Percentiles rank a stretch among this genome's conserved stretches.
These are phyloP conservation scores for Pachymerium ferrugineum DNA, from an alignment of 2,888 invertebrate genomes.

Conservation along the genomic window DNA sequence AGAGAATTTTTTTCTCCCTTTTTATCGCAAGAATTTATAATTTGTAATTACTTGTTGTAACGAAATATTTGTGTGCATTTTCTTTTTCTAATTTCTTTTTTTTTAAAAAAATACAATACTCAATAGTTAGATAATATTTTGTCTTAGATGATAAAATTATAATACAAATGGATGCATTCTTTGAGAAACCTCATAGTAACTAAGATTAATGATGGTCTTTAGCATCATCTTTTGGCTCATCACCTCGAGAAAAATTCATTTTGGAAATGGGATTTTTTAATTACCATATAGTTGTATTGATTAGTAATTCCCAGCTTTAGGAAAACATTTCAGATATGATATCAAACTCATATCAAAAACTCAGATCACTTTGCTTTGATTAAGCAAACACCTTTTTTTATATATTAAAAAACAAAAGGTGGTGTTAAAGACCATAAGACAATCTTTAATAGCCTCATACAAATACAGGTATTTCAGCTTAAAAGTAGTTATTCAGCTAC, in stretches of 20 bases:
- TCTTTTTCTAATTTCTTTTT: conserved; percentile 1
- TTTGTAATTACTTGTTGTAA: conserved; percentile 21
- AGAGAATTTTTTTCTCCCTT: not conserved
- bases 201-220: conserved; percentile 20
- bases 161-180: conserved; percentile 19
- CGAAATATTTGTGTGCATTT: conserved; percentile 16
- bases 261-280: not conserved
- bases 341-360: conserved; percentile 4
- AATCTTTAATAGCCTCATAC: conserved; percentile 23
- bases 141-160: not conserved
- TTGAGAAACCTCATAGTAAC: conserved; percentile 16
- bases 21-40: not conserved
- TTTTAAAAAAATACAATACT: too few relatives aligned
- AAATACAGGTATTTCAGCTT: conserved; percentile 8
- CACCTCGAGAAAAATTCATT: not conserved
- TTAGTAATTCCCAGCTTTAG: too few relatives aligned
- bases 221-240: not conserved
- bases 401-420: not conserved
- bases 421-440: not conserved
- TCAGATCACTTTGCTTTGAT: too few relatives aligned
- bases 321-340: not conserved
- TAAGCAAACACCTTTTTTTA: too few relatives aligned
- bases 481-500: conserved; percentile 22
- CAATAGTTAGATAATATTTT: conserved; percentile 17
- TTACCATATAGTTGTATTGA: not conserved